These are phyloP conservation scores for Ascaphus truei DNA, from an alignment of 2,113 vertebrate species.

Conservation along the genomic window DNA sequence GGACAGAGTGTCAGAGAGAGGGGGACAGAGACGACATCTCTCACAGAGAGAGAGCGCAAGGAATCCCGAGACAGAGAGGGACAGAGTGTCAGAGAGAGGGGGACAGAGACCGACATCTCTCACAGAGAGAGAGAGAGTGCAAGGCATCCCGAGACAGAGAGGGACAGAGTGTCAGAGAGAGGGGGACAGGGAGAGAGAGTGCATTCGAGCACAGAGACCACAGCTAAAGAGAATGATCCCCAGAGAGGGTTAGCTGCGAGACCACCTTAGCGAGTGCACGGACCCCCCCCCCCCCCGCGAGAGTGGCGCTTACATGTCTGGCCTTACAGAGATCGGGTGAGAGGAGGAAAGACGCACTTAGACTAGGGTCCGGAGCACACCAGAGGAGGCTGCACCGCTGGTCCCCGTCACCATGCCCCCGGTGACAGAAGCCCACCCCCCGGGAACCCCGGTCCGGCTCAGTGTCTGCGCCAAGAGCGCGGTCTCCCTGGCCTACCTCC, in stretches of 20 bases:
- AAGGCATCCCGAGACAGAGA: too few species aligned
- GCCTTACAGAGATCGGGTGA: too few species aligned
- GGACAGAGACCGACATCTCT: too few species aligned
- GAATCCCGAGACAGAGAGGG: too few species aligned
- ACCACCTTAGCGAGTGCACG: background rate
- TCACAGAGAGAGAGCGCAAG: too few species aligned
- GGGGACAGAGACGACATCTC: too few species aligned
- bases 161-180: too few species aligned
- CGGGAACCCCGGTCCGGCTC: background rate
- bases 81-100: too few species aligned
- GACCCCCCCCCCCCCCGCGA: background rate
- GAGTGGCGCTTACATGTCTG: too few species aligned
- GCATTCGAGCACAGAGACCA: background rate
- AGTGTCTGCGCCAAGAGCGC: background rate
- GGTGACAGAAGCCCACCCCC: background rate
- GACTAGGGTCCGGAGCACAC: background rate
- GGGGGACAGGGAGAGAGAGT: too few species aligned
- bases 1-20: too few species aligned
- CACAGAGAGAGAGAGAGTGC: too few species aligned
- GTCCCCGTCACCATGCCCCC: background rate
- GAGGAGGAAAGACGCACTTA: background rate
- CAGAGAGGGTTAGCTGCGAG: background rate
- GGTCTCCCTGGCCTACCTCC: conserved; percentile 4
- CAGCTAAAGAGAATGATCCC: background rate
- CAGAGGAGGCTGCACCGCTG: background rate